Evolutionary conservation across 2,797 vertebrate species (phyloP).

Genomic region (Pygocentrus nattereri): DNA sequence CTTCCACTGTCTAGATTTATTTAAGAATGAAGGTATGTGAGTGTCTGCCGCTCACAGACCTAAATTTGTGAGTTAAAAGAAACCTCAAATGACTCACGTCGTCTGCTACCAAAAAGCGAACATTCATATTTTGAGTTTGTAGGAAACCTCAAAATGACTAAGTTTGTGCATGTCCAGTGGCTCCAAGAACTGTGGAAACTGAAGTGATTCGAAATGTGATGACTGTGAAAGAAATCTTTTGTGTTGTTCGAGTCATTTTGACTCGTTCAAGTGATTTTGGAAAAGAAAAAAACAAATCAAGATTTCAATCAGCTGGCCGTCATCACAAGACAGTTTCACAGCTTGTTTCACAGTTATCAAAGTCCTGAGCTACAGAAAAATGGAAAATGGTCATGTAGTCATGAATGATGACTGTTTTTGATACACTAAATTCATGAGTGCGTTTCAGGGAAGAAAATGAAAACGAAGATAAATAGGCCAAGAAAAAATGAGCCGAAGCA

Average conservation of each 20-base stretch:
- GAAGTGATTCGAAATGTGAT: background rate
- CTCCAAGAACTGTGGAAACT: constrained; percentile 2
- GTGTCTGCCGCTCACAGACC: background rate
- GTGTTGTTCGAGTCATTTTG: background rate
- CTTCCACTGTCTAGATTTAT: background rate
- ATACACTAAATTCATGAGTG: no score
- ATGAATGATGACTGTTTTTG: no score
- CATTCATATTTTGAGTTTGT: background rate
- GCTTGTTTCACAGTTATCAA: background rate
- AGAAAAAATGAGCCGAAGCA: no score
- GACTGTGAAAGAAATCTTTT: background rate
- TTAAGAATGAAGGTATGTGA: background rate
- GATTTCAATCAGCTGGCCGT: background rate
- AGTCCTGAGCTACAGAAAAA: no score
- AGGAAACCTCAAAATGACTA: background rate
- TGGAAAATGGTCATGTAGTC: no score
- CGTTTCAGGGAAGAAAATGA: no score
- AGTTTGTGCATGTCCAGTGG: background rate
- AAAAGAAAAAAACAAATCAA: background rate
- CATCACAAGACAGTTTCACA: background rate
- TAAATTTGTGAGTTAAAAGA: background rate
- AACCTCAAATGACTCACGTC: background rate
- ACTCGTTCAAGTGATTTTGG: background rate
- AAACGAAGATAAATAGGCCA: no score
- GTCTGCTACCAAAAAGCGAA: background rate